phyloP scores from a whole-genome alignment of 2,113 vertebrate genomes.

The Syrmaticus mikado region DNA sequence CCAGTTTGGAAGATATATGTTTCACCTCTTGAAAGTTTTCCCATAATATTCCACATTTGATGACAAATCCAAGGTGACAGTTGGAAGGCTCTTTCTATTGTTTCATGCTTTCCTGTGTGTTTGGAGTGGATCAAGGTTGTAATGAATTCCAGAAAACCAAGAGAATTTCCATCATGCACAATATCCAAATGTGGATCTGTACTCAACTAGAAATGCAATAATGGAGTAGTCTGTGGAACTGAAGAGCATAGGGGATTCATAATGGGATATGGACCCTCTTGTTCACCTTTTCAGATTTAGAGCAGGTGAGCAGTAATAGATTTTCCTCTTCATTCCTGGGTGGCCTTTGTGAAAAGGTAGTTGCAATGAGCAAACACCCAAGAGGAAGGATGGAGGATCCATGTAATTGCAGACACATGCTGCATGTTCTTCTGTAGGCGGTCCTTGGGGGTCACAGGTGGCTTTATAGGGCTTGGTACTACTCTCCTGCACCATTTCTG shows the following conservation, averaged over 20 bases:
- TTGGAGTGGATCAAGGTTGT: conserved; percentile 48
- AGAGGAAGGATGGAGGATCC: neutral
- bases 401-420: neutral
- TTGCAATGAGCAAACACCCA: accelerated
- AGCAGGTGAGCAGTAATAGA: conserved; percentile 29
- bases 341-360: neutral
- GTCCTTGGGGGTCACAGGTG: neutral
- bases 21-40: conserved; percentile 56
- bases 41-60: conserved; percentile 56
- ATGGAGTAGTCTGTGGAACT: neutral
- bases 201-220: conserved; percentile 48
- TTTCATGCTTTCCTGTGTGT: conserved; percentile 60
- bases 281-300: conserved; percentile 45
- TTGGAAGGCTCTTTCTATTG: conserved; percentile 50
- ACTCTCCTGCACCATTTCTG: neutral
- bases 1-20: conserved; percentile 51
- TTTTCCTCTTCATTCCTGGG: conserved; percentile 9
- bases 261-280: neutral
- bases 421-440: accelerated
- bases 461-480: neutral
- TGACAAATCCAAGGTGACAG: conserved; percentile 66
- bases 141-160: conserved; percentile 76
- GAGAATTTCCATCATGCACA: neutral
- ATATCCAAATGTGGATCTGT: conserved; percentile 29
- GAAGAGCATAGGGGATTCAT: neutral